Conservation (phyloP, 2,888 invertebrate genomes). For the Netelia virgata region DNA sequence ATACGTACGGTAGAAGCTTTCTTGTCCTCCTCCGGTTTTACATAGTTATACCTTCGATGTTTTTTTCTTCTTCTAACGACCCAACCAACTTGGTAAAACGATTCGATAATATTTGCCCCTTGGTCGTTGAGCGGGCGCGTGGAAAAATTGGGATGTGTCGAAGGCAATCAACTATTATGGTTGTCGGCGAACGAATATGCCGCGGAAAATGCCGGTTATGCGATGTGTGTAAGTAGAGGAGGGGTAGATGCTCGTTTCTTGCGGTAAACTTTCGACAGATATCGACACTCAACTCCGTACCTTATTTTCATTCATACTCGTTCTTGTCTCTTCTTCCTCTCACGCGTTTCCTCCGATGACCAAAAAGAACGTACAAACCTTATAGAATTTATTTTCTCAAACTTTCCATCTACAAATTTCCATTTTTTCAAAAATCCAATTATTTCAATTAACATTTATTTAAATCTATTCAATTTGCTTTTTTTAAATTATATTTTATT, state of each 20-base stretch:
- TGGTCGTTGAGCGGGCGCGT: conserved; percentile 49
- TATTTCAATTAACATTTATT: conserved; percentile 29
- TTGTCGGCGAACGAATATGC: conserved; percentile 57
- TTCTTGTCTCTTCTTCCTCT: conserved; percentile 14
- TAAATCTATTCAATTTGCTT: neutral
- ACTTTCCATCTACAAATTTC: too few species aligned
- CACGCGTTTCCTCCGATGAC: conserved; percentile 18
- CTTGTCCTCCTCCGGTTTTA: conserved; percentile 38
- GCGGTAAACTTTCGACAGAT: conserved; percentile 78
- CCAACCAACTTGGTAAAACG: conserved; percentile 56
- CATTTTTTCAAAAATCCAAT: neutral
- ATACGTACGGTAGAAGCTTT: conserved; percentile 51
- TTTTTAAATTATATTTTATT: neutral
- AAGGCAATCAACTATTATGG: conserved; percentile 67
- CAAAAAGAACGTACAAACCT: too few species aligned
- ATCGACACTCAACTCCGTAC: conserved; percentile 76
- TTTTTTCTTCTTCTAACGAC: conserved; percentile 50
- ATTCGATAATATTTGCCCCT: conserved; percentile 59
- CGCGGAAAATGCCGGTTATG: conserved; percentile 45
- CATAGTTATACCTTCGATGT: conserved; percentile 19
- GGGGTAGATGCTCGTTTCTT: conserved; percentile 72
- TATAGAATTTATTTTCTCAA: too few species aligned
- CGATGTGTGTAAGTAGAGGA: conserved; percentile 39
- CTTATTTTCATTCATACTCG: conserved; percentile 79
- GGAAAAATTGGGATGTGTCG: conserved; percentile 66